Evolutionary conservation across 2,888 invertebrate genomes (phyloP), one percentile per base, ranked within the genome.

Genomic region (Trichopoda pennipes): DNA sequence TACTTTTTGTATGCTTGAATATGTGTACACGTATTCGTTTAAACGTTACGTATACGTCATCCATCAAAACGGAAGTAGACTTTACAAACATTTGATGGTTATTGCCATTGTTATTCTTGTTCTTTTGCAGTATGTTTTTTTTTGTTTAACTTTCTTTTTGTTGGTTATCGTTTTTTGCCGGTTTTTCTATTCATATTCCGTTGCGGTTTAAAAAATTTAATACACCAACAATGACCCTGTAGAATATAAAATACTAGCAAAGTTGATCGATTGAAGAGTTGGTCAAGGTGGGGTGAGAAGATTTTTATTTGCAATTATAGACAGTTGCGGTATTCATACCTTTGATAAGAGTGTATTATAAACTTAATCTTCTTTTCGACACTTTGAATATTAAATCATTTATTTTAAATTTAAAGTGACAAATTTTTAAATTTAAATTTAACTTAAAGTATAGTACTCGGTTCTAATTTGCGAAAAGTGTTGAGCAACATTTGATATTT

Each of bases 161-260:
- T 28, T 28, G 28, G 51, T 42, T 53, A 35, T 49, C 28, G 38
- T 12, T 73, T 78, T 78, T 77, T 74, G 21, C 60, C 21, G 55
- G 75, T 35, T 79, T 68, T 80, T 80, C 79, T 84, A 80, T 84
- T 74, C 84, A 80, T 84, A 74, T 84, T 84, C 80, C 81, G 81
- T 81, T 84, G 84, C 81, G 84, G 84, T 84, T 81, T 77, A 77
- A 82, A 82, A 75, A 79, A 82, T 82, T 75, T 79, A 82, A 82
- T 79, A 82, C 56, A 23, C 28, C 55, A 70, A 75, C 75, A 75
- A 80, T 70, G 47, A 38, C 14, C 47, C 17, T 56, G 53, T 63
- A 55, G 68, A 69, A 61, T 68, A 68, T 58, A 58, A 68, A 68
- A 21, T 49, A 75, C 32, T 16, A 12, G 56, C 19, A 12, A 42